A percentile compares a stretch with the other conserved stretches of the same genome.
Evolutionary conservation across 2,797 vertebrate genomes (phyloP).

Genomic region (Orientallactaga sibirica): DNA sequence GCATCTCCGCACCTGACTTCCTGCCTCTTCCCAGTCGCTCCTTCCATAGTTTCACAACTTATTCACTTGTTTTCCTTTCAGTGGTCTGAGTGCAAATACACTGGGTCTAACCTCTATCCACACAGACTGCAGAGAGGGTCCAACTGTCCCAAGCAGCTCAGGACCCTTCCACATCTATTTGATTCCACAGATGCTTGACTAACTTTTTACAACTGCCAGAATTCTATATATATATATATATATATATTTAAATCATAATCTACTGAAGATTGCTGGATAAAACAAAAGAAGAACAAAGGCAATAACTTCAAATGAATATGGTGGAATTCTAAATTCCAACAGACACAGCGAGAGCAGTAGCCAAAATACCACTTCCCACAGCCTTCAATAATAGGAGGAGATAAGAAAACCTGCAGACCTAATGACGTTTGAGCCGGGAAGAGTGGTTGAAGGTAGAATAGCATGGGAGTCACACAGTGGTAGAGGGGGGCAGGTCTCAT

Average conservation of each 20-base stretch:
- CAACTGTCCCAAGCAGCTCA: background rate
- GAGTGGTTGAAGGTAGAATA: background rate
- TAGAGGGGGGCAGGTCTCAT: background rate
- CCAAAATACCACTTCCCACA: background rate
- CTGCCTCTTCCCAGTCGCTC: background rate
- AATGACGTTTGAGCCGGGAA: background rate
- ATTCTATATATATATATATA: no score
- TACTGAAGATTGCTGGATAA: background rate
- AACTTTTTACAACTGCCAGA: slow-evolving; percentile 2
- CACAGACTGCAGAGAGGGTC: background rate
- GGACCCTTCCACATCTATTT: background rate
- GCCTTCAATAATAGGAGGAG: background rate
- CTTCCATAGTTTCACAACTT: background rate
- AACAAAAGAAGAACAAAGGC: background rate
- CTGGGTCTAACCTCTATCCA: background rate
- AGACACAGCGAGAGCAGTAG: slow-evolving; percentile 12
- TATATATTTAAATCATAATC: slow-evolving; percentile 21
- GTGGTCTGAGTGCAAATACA: background rate
- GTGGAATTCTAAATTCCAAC: background rate
- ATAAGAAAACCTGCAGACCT: background rate
- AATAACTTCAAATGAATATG: slow-evolving; percentile 23
- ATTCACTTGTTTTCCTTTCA: background rate
- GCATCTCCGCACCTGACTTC: background rate
- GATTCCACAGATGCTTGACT: background rate
- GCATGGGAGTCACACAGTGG: background rate